A percentile compares a stretch with the other conserved stretches of the same genome.
These are phyloP conservation scores for Caenorhabditis auriculariae DNA, from an alignment of 2,888 invertebrate genomes.

Conservation along the genomic window DNA sequence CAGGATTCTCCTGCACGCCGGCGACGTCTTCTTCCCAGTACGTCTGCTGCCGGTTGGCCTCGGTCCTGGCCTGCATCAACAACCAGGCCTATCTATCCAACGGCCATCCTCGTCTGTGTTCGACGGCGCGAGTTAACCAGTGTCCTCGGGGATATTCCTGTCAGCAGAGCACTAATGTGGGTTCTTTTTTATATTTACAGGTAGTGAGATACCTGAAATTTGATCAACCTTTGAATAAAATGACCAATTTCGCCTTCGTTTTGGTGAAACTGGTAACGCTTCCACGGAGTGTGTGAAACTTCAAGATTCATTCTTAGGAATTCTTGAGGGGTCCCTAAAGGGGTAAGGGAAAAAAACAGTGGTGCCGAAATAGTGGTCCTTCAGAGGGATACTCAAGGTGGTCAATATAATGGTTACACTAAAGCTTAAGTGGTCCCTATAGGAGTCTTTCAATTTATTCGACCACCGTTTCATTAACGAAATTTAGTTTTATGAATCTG, in stretches of 20 bases:
- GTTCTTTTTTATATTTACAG: too few relatives aligned
- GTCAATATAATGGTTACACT: too few relatives aligned
- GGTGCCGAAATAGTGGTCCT: too few relatives aligned
- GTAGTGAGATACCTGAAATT: too few relatives aligned
- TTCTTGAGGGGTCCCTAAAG: too few relatives aligned
- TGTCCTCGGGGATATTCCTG: conserved; percentile 55
- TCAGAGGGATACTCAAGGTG: too few relatives aligned
- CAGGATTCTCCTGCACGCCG: conserved; percentile 48
- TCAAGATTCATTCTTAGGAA: too few relatives aligned
- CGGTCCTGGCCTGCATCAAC: conserved; percentile 39
- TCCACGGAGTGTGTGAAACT: too few relatives aligned
- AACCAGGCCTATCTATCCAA: conserved; percentile 37
- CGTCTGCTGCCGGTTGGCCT: conserved; percentile 56
- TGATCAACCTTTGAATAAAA: too few relatives aligned
- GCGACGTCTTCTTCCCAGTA: conserved; percentile 31
- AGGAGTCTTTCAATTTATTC: background rate
- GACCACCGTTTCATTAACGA: background rate
- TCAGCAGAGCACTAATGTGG: conserved; percentile 51
- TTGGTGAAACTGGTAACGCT: too few relatives aligned
- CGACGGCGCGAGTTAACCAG: conserved; percentile 31
- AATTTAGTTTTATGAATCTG: conserved; percentile 1
- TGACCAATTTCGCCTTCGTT: too few relatives aligned
- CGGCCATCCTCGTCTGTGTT: conserved; percentile 39
- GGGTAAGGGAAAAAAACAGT: too few relatives aligned
- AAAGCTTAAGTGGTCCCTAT: conserved; percentile 1